Percentiles rank a stretch among this genome's conserved stretches.
Evolutionary conservation across 2,113 vertebrate species (phyloP).

Genomic region (Dromas ardeola): DNA sequence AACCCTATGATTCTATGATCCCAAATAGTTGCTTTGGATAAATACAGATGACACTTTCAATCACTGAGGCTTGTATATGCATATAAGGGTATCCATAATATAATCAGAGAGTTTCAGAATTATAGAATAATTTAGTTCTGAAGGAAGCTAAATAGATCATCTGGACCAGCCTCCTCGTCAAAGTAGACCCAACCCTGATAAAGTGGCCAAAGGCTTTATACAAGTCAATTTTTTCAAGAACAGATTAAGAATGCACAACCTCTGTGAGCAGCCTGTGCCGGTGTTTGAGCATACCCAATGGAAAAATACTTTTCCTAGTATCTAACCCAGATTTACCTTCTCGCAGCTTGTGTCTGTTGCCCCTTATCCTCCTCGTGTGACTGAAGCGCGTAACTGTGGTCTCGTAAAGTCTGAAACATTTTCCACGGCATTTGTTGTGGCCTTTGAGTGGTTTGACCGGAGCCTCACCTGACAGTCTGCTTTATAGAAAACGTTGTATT

Average conservation of each 20-base stretch:
- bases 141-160: neutral
- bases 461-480: rapidly evolving
- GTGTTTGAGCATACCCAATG: neutral
- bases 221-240: neutral
- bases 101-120: neutral
- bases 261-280: neutral
- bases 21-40: neutral
- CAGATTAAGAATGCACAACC: neutral
- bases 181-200: neutral
- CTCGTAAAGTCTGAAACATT: neutral
- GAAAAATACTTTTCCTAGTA: neutral
- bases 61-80: neutral
- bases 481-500: neutral
- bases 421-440: neutral
- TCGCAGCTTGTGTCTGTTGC: neutral
- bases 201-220: neutral
- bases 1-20: too few species aligned
- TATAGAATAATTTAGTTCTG: neutral
- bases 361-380: rapidly evolving
- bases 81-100: neutral
- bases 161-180: neutral
- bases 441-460: neutral
- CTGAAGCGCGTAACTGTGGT: rapidly evolving
- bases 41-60: neutral
- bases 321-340: neutral